Percentiles rank a stretch among this genome's conserved stretches.
Conservation (phyloP, 2,888 invertebrate species). For the Yponomeuta sedellus region DNA sequence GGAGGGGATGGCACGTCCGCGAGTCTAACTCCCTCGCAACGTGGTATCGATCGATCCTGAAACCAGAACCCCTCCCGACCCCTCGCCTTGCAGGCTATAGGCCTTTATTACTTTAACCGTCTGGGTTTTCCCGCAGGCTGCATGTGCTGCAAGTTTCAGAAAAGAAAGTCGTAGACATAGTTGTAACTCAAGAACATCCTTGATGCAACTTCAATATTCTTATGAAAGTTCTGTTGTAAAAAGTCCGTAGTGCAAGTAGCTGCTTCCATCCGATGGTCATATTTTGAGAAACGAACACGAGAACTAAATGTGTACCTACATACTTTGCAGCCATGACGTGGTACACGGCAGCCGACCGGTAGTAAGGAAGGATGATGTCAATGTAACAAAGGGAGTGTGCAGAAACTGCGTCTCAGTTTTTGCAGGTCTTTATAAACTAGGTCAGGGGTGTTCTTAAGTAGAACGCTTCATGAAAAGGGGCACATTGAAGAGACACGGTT, state of each 20-base stretch:
- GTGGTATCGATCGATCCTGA: slow-evolving; percentile 20
- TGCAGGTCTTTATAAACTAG: slow-evolving; percentile 1
- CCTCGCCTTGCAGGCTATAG: slow-evolving; percentile 31
- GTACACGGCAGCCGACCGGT: neutral
- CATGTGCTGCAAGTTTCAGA: neutral
- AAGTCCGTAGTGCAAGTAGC: too few species aligned
- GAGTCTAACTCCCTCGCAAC: slow-evolving; percentile 14
- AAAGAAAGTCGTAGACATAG: neutral
- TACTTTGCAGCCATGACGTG: slow-evolving; percentile 9
- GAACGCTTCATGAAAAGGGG: slow-evolving; percentile 1
- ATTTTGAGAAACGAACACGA: neutral
- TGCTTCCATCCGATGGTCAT: neutral
- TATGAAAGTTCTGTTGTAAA: neutral
- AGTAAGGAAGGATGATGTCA: slow-evolving; percentile 9
- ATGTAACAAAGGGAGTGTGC: neutral
- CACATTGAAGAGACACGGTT: neutral
- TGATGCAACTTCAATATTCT: too few species aligned
- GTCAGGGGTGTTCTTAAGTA: slow-evolving; percentile 8
- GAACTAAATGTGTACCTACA: neutral
- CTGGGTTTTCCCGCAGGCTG: slow-evolving; percentile 38
- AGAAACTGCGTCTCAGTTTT: slow-evolving; percentile 15
- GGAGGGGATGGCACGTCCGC: slow-evolving; percentile 35
- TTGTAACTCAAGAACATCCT: too few species aligned
- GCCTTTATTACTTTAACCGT: slow-evolving; percentile 36
- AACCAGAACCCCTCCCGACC: slow-evolving; percentile 23